Base-by-base conservation (phyloP, 2,888 invertebrate genomes). In the Listrodromus nycthemerus region DNA sequence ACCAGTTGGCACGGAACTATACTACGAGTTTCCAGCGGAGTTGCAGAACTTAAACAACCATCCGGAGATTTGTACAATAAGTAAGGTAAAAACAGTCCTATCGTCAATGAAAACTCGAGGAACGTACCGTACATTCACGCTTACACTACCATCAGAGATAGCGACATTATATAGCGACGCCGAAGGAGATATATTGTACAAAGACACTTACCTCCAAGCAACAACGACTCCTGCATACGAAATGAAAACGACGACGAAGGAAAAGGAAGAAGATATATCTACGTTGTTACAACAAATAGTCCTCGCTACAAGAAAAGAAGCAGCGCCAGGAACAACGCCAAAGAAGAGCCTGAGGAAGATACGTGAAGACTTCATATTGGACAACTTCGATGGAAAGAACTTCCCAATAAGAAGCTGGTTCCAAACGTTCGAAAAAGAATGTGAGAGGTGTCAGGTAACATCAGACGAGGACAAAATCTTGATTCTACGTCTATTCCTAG, bases 351-450 rank as follows among this genome's bases (percentile, higher is more conserved):
- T 84, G 37, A 82, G 74, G 58, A 82, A 84, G 79, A 66, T 82
- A 33, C 71, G 84, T 16, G 75, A 84, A 79, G 79, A 84, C 5
- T 82, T 84, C 24, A 61, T 82, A 66, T 24, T 84, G 16, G 79
- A 82, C 4, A 84, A 10, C 27, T 82, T 82, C 45, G 79, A 82
- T 19, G 82, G 84, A 27, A 84, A 79, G 19, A 82, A 82, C 74
- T 81, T 79, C n/a, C 79, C 82, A 79, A 71, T 70, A 37, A 58
- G 65, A 19, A 84, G 74, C 41, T 84, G 82, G 82, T 71, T 84
- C 50, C 78, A 79, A 41, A 84, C 74, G 19, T 84, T 84, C 33
- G 82, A 82, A 82, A 82, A 82, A 79, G 82, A 84, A 79, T 84
- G 79, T 50, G 84, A 69, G 19, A 79, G 82, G 19, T 84, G 74